Base-by-base conservation (phyloP, 2,797 vertebrate species). In the Danio aesculapii region DNA sequence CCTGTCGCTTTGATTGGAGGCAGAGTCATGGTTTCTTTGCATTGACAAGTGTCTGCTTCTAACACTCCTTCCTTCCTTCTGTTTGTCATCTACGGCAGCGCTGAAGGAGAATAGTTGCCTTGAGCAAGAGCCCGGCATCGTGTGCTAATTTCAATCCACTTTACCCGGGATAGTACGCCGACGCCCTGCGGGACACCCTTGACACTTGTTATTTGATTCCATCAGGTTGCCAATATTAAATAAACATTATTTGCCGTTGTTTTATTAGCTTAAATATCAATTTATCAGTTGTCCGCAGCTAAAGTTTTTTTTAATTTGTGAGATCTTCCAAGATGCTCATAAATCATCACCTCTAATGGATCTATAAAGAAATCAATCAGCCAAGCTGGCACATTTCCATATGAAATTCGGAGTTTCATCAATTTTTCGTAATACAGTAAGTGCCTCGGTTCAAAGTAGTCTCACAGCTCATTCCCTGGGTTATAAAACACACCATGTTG, bases 401-500 rank as follows among this genome's bases (percentile, higher is more conserved):
- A 53, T 46, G 17, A 79, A 72, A 79, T 81, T 81, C 57, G 4
- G 71, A 61, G 74, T 68, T 83, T 69, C 76, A 83, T 79, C 47
- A 82, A 66, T 63, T 81, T 81, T 73, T 85, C 50, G 71, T 82
- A 82, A 85, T 64, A 81, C 79, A 74, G 62, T 81, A 81, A 81
- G 81, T 75, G 68, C 66, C 69, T 66, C 67, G 61, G 57, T 81
- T 81, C 78, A 78, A 46, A 43, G 19, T 67, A 64, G 76, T 79
- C 76, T 76, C 64, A 44, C 43, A 43, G 53, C 68, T 75, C 59
- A 70, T 77, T 86, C 64, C 59, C 50, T 71, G 69, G 47, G 58
- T 79, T 81, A 86, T 80, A 85, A 75, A 82, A 61, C 79, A 79
- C 81, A 83, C 76, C 81, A 77, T 84, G 81, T 85, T 82, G 71